phyloP scores from a whole-genome alignment of 2,888 invertebrate species.

The Eilema griseolum region DNA sequence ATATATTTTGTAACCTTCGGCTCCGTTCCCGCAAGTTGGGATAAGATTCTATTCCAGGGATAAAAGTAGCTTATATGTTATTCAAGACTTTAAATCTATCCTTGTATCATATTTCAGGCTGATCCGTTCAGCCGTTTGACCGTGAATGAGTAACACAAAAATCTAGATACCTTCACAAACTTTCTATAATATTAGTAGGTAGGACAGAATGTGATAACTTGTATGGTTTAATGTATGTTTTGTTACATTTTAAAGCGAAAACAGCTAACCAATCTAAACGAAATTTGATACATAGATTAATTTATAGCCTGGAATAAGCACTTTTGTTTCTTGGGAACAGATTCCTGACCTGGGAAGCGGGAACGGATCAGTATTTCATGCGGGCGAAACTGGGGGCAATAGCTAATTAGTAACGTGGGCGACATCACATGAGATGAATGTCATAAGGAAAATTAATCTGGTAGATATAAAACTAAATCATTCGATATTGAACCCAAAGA shows the following conservation, averaged over 20 bases:
- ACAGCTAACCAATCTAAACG: not conserved
- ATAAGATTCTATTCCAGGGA: too few relatives aligned
- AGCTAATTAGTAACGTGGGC: conserved; percentile 12
- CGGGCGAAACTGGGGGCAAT: not conserved
- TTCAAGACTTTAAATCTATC: too few relatives aligned
- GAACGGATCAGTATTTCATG: not conserved
- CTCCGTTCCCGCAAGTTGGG: too few relatives aligned
- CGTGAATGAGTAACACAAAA: too few relatives aligned
- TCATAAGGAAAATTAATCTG: conserved; percentile 39
- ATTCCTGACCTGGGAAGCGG: not conserved
- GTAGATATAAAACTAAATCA: conserved; percentile 22
- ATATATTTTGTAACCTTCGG: too few relatives aligned
- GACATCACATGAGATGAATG: conserved; percentile 55
- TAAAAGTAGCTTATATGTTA: too few relatives aligned
- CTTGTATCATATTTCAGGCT: too few relatives aligned
- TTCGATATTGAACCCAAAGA: conserved; percentile 25
- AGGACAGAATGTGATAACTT: too few relatives aligned
- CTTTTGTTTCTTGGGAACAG: not conserved
- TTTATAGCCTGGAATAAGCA: not conserved
- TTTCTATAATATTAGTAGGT: too few relatives aligned
- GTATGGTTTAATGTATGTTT: not conserved
- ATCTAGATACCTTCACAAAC: too few relatives aligned
- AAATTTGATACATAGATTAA: not conserved
- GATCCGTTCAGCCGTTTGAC: too few relatives aligned
- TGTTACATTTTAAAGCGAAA: not conserved